phyloP scores from a whole-genome alignment of 2,797 vertebrate genomes.

The Phataginus tetradactyla region DNA sequence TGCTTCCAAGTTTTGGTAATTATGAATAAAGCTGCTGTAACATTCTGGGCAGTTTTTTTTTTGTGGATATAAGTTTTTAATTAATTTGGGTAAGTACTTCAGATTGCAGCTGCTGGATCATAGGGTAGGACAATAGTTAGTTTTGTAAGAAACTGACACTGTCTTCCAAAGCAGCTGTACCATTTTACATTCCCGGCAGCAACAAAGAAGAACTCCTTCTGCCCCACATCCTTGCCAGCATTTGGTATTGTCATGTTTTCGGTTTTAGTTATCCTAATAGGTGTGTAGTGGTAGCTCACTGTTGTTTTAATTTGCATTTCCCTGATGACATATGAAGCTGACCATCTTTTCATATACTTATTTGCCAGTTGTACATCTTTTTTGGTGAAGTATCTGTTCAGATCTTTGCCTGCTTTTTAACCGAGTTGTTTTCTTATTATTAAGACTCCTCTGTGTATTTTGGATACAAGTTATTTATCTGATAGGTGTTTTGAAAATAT shows the following conservation, averaged over 20 bases:
- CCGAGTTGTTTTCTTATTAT: neutral
- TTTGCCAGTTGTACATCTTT: neutral
- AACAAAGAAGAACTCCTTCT: rapidly evolving
- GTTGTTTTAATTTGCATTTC: neutral
- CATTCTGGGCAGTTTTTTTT: neutral
- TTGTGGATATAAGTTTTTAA: neutral
- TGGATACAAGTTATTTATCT: neutral
- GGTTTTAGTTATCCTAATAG: neutral
- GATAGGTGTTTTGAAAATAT: neutral
- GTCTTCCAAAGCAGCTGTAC: neutral
- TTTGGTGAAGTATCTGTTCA: neutral
- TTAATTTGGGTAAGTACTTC: neutral
- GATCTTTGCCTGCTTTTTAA: neutral
- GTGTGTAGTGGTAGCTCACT: neutral
- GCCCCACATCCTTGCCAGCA: rapidly evolving
- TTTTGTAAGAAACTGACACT: neutral
- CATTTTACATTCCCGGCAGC: neutral
- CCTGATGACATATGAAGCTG: neutral
- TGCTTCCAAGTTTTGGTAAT: neutral
- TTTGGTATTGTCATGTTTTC: neutral
- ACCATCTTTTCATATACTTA: neutral
- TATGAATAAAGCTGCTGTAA: neutral
- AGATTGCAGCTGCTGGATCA: neutral
- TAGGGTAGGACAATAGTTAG: neutral
- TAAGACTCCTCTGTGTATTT: neutral